Conservation (phyloP, 2,113 vertebrate species). For the Neomonachus schauinslandi region DNA sequence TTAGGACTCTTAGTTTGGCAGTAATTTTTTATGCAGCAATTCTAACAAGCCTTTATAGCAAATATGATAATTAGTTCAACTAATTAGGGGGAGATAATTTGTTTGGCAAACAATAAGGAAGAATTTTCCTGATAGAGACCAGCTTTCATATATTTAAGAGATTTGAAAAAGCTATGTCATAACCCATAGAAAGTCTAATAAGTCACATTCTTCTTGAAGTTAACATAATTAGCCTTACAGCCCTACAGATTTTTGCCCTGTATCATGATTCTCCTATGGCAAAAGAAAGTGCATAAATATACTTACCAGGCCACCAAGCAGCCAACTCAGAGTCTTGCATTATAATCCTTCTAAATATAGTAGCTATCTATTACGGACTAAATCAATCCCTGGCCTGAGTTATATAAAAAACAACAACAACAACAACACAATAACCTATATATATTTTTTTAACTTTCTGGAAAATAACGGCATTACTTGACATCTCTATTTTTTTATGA, state of each 20-base stretch:
- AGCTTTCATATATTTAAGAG: constrained; percentile 34
- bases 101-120: neutral
- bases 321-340: constrained; percentile 13
- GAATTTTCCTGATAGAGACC: constrained; percentile 6
- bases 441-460: neutral
- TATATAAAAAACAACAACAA: no score
- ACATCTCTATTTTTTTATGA: neutral
- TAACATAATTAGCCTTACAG: neutral
- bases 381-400: constrained; percentile 26
- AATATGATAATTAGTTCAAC: constrained; percentile 24
- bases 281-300: neutral
- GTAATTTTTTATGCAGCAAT: constrained; percentile 32
- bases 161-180: neutral
- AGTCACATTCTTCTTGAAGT: neutral
- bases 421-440: neutral
- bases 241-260: constrained; percentile 37
- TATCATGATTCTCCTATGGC: constrained; percentile 4
- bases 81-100: neutral
- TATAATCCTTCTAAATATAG: constrained; percentile 31
- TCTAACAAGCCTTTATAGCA: constrained; percentile 53
- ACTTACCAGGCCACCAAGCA: constrained; percentile 1
- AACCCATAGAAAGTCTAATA: neutral
- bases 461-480: neutral
- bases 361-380: constrained; percentile 17
- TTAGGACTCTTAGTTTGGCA: neutral